Percentiles rank a stretch among this genome's conserved stretches.
Evolutionary conservation across 2,797 vertebrate species (phyloP).

Genomic region (Lacerta viridis): DNA sequence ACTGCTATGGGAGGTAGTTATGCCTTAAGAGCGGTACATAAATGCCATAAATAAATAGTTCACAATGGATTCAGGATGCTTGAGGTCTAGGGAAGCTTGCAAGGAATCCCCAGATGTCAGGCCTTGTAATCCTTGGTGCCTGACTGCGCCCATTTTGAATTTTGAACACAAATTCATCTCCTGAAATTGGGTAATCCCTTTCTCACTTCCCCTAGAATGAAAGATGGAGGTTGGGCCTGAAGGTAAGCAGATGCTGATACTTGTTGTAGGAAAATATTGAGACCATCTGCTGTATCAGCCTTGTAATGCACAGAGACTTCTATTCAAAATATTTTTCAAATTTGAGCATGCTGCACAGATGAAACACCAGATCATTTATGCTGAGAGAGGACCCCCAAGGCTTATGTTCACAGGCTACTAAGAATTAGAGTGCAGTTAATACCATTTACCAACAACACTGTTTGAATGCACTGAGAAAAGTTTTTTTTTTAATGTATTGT

Average conservation of each 20-base stretch:
- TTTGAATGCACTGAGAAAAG: background rate
- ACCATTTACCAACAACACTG: too few species aligned
- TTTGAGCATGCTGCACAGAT: background rate
- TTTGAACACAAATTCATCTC: background rate
- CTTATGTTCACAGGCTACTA: background rate
- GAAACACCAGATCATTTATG: background rate
- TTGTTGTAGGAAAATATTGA: background rate
- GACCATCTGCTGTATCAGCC: background rate
- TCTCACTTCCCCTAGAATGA: background rate
- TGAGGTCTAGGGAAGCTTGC: background rate
- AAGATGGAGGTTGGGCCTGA: constrained; percentile 1
- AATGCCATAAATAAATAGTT: background rate
- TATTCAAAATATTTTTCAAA: constrained; percentile 14
- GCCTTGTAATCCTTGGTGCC: background rate
- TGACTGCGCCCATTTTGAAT: background rate
- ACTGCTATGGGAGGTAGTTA: background rate
- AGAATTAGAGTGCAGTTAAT: background rate
- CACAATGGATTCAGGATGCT: background rate
- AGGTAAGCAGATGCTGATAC: background rate
- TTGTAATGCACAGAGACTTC: constrained; percentile 8
- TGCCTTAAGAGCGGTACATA: background rate
- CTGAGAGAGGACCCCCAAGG: background rate
- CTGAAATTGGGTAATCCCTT: background rate
- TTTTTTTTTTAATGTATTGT: background rate
- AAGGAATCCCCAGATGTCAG: background rate